Conservation (phyloP, 2,888 invertebrate genomes). For the Himalopsyche kuldschensis region DNA sequence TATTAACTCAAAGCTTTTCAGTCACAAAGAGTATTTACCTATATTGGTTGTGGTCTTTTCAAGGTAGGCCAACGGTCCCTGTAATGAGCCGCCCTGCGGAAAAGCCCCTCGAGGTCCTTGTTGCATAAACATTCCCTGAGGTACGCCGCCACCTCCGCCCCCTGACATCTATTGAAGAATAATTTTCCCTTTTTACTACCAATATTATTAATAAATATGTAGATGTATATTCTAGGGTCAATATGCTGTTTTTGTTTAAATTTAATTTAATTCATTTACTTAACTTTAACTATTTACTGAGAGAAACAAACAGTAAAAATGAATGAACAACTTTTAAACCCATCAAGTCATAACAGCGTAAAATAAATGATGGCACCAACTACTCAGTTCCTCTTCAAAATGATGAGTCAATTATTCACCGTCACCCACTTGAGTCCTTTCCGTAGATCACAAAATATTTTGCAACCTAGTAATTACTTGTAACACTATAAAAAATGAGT, state of each 20-base stretch:
- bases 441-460: too few species aligned
- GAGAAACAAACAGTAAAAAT: too few species aligned
- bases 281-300: too few species aligned
- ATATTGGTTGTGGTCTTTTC: conserved; percentile 92
- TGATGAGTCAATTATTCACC: too few species aligned
- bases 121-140: conserved; percentile 62
- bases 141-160: conserved; percentile 42
- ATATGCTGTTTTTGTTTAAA: background rate
- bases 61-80: conserved; percentile 83
- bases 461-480: too few species aligned
- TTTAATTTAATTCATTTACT: background rate
- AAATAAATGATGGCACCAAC: too few species aligned
- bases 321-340: too few species aligned
- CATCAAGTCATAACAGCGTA: too few species aligned
- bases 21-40: conserved; percentile 53
- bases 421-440: too few species aligned
- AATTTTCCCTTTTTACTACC: background rate
- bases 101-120: conserved; percentile 58
- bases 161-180: conserved; percentile 50
- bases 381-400: too few species aligned
- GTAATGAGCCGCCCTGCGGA: conserved; percentile 65
- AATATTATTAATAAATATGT: background rate
- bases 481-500: too few species aligned
- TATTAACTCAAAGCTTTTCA: background rate
- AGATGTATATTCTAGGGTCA: background rate